Evolutionary conservation across 2,888 invertebrate genomes (phyloP).

Genomic region (Nineta flava): DNA sequence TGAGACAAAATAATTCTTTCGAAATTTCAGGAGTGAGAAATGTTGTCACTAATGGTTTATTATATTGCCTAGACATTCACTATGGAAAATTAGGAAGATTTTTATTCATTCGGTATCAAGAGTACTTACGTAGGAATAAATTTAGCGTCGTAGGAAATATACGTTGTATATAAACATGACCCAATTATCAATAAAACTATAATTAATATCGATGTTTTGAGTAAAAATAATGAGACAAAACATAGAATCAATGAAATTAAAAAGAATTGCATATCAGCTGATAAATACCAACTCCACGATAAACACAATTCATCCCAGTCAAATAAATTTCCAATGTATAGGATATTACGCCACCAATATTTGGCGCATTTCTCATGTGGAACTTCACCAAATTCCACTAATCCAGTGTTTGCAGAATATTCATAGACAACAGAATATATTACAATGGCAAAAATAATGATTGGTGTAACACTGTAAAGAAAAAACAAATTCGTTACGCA

Average conservation of each 20-base stretch:
- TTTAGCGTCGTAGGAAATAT: constrained; percentile 24
- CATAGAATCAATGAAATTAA: constrained; percentile 21
- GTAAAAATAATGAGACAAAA: no score
- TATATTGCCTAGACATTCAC: no score
- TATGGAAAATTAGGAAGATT: no score
- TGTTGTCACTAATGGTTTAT: no score
- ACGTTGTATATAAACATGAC: constrained; percentile 22
- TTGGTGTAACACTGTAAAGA: constrained; percentile 28
- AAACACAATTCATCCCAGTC: constrained; percentile 29
- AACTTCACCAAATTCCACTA: constrained; percentile 24
- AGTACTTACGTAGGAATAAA: constrained; percentile 30
- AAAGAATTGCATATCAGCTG: constrained; percentile 32
- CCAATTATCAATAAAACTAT: constrained; percentile 19
- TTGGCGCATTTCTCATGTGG: constrained; percentile 27
- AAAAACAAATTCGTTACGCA: no score
- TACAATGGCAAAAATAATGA: constrained; percentile 27
- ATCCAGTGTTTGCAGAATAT: constrained; percentile 24
- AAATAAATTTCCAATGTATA: constrained; percentile 33
- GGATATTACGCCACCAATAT: constrained; percentile 35
- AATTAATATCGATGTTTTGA: constrained; percentile 16
- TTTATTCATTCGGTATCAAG: no score
- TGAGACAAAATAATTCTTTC: no score
- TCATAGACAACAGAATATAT: constrained; percentile 25
- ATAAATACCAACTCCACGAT: constrained; percentile 34
- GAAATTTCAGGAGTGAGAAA: no score